Conservation (phyloP, 2,888 invertebrate genomes). For the Eupithecia pulchellata region DNA sequence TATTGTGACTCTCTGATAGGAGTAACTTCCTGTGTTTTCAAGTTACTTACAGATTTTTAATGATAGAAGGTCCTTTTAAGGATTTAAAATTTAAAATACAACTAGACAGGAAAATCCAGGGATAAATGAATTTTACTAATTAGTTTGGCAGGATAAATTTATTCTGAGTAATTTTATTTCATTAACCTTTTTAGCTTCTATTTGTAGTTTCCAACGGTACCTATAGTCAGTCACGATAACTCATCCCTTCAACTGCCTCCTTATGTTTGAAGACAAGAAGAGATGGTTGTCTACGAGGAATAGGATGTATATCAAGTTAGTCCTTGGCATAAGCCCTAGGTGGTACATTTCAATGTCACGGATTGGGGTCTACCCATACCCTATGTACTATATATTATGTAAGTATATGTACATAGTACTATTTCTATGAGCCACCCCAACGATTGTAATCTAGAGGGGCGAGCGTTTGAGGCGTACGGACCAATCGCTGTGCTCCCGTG, state of each 20-base stretch:
- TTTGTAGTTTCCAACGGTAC: not conserved
- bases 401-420: constrained; percentile 77
- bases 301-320: not conserved
- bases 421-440: constrained; percentile 85
- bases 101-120: not conserved
- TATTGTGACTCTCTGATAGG: not conserved
- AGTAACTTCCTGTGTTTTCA: not conserved
- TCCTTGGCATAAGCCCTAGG: constrained; percentile 18
- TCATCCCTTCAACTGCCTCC: not conserved
- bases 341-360: constrained; percentile 74
- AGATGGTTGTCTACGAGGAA: not conserved
- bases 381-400: constrained; percentile 70
- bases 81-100: not conserved
- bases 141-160: not conserved
- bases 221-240: not conserved
- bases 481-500: constrained; percentile 84
- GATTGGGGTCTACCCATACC: constrained; percentile 70
- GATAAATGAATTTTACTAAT: not conserved
- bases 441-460: constrained; percentile 85
- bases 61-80: not conserved
- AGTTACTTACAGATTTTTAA: not conserved
- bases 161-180: not conserved
- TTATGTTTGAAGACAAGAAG: not conserved
- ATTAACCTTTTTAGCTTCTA: not conserved
- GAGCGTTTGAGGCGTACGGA: constrained; percentile 77